These are phyloP conservation scores for Clarias fuscus DNA, from an alignment of 2,797 vertebrate genomes.

Conservation along the genomic window DNA sequence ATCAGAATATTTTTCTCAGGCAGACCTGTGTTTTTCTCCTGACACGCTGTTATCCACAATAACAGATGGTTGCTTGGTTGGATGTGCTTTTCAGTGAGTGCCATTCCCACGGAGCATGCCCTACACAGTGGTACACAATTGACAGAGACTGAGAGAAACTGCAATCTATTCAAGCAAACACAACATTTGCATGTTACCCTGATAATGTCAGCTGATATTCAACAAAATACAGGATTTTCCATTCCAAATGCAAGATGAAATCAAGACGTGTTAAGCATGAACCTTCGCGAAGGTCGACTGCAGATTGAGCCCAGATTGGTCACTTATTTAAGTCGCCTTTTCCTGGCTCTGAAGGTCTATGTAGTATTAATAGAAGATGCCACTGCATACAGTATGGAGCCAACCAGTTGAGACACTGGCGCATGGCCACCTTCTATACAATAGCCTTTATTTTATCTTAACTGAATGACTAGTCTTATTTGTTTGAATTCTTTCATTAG, in stretches of 20 bases:
- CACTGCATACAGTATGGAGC: background rate
- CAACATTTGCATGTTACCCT: background rate
- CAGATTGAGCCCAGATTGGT: background rate
- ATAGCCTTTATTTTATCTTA: background rate
- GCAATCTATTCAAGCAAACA: background rate
- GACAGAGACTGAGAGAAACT: slow-evolving; percentile 40
- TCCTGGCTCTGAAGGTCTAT: background rate
- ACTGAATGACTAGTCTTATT: background rate
- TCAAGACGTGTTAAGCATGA: background rate
- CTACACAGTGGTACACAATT: slow-evolving; percentile 25
- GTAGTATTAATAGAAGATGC: background rate
- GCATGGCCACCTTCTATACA: background rate
- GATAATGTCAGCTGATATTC: background rate
- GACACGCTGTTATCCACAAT: slow-evolving; percentile 44
- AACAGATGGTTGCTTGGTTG: slow-evolving; percentile 56
- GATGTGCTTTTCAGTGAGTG: slow-evolving; percentile 49
- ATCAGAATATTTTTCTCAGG: slow-evolving; percentile 20
- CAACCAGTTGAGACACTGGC: background rate
- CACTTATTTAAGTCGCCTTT: background rate
- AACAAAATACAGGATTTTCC: background rate
- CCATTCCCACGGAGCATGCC: slow-evolving; percentile 39
- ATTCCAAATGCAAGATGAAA: background rate
- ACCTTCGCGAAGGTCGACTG: background rate
- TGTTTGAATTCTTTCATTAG: background rate
- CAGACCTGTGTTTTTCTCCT: slow-evolving; percentile 21